Evolutionary conservation across 2,888 invertebrate species (phyloP).

Genomic region (Luperina testacea): DNA sequence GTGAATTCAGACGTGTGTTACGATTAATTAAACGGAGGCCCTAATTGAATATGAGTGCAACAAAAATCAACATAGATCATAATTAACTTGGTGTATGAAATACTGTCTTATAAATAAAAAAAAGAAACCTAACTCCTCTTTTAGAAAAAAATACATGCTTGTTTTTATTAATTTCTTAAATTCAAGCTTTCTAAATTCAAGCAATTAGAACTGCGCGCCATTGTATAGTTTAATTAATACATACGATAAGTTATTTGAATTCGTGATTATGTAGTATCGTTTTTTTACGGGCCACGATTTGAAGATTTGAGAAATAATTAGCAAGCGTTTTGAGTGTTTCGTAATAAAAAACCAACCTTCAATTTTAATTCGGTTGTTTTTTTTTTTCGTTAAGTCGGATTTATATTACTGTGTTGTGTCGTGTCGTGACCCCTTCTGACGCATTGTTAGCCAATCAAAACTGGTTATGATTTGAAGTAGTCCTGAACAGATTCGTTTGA

Average conservation of each 20-base stretch:
- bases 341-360: not conserved
- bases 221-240: slow-evolving; percentile 22
- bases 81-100: too few species aligned
- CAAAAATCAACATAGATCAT: too few species aligned
- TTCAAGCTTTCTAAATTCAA: too few species aligned
- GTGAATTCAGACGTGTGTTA: too few species aligned
- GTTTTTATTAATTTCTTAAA: not conserved
- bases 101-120: too few species aligned
- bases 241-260: slow-evolving; percentile 24
- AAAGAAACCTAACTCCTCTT: too few species aligned
- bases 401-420: not conserved
- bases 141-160: not conserved
- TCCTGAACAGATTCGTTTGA: too few species aligned
- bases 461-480: too few species aligned
- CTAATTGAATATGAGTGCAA: too few species aligned
- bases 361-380: not conserved
- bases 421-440: too few species aligned
- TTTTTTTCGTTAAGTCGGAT: not conserved
- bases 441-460: too few species aligned
- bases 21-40: too few species aligned
- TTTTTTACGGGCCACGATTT: slow-evolving; percentile 43
- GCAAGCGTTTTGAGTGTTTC: not conserved
- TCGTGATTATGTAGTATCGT: slow-evolving; percentile 40
- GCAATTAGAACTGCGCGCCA: not conserved
- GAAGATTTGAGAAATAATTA: slow-evolving; percentile 17